Percentiles rank a stretch among this genome's conserved stretches.
Conservation (phyloP, 2,797 vertebrate species). For the Adelosebastes latens region DNA sequence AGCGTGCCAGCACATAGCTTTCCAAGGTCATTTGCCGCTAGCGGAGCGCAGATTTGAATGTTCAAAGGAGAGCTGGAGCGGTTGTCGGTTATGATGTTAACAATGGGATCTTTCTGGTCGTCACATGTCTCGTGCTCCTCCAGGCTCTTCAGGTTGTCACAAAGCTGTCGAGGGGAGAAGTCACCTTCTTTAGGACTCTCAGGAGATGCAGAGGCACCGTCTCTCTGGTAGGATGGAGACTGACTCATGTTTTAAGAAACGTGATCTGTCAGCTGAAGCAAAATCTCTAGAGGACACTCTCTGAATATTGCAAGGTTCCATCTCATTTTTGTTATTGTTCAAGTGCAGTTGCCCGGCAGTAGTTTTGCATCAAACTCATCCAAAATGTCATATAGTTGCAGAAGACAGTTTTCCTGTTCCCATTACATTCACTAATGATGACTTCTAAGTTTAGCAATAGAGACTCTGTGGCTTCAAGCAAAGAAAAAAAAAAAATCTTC, state of each 20-base stretch:
- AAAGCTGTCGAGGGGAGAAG: conserved; percentile 63
- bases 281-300: conserved; percentile 52
- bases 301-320: conserved; percentile 49
- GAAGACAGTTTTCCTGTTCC: conserved; percentile 4
- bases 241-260: conserved; percentile 64
- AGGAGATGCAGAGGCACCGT: conserved; percentile 59
- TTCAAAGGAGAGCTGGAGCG: conserved; percentile 54
- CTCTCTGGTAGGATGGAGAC: conserved; percentile 53
- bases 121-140: conserved; percentile 67
- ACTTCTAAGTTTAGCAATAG: conserved; percentile 1
- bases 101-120: conserved; percentile 63
- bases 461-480: not conserved
- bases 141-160: conserved; percentile 68
- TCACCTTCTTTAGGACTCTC: conserved; percentile 70
- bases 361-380: conserved; percentile 29
- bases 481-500: conserved; percentile 3
- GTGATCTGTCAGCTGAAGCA: conserved; percentile 62
- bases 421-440: conserved; percentile 25
- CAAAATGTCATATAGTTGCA: conserved; percentile 14
- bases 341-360: conserved; percentile 45
- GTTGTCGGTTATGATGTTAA: conserved; percentile 65
- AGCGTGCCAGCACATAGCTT: conserved; percentile 39
- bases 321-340: conserved; percentile 60
- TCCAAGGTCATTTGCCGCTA: conserved; percentile 71
- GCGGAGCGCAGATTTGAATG: conserved; percentile 48